phyloP scores from a whole-genome alignment of 2,797 vertebrate species.

The Ptychadena robeensis region DNA sequence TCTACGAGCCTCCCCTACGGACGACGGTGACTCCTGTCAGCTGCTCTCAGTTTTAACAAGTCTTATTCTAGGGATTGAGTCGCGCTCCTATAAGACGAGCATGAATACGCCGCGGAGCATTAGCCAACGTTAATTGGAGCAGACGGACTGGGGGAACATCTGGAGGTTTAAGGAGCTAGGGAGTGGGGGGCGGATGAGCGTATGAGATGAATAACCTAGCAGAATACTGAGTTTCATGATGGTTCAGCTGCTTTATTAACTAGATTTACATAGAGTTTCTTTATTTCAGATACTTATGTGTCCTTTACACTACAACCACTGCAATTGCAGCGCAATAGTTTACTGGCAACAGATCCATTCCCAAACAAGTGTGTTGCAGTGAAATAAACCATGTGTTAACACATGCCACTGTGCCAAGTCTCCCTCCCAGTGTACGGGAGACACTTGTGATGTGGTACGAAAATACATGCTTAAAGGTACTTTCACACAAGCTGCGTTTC shows the following conservation, averaged over 20 bases:
- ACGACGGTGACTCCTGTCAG: conserved; percentile 32
- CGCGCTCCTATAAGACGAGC: neutral
- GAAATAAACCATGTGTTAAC: no score
- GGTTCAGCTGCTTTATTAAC: conserved; percentile 14
- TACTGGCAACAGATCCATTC: no score
- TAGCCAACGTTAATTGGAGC: conserved; percentile 34
- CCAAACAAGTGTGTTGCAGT: no score
- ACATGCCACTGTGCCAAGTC: no score
- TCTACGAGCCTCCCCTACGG: conserved; percentile 37
- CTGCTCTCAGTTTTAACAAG: conserved; percentile 50
- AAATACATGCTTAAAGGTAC: no score
- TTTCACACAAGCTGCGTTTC: no score
- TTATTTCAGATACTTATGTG: no score
- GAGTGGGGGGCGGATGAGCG: neutral
- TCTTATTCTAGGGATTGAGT: neutral
- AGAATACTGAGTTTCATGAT: neutral
- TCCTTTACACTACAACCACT: no score
- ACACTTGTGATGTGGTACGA: no score
- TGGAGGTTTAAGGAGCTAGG: conserved; percentile 9
- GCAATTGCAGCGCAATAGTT: no score
- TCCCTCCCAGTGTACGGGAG: no score
- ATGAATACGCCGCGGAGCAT: neutral
- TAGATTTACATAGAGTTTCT: neutral
- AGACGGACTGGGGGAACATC: conserved; percentile 33
- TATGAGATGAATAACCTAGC: neutral